Base-by-base conservation (phyloP, 2,113 vertebrate species). In the Acrocephalus kingi region DNA sequence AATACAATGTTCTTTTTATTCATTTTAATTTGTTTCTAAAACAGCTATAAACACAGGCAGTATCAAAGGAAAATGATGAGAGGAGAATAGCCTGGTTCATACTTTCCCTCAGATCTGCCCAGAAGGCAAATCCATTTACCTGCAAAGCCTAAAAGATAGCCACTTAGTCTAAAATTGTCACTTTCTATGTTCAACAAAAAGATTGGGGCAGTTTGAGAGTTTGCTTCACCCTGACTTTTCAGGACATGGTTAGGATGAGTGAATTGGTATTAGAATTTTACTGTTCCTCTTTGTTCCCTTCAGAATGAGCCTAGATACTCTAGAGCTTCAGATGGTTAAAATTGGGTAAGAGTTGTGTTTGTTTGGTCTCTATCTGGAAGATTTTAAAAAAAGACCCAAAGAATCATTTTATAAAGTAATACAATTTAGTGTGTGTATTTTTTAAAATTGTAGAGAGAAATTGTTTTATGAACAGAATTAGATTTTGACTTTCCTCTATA, bases 341-440 rank as follows among this genome's bases (percentile, higher is more conserved):
- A 21, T 0, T 61, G 54, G 15, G 19, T 49, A 81, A 74, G 41
- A 61, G 25, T 8, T 69, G 2, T 69, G 37, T 56, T 83, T 10
- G 31, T 48, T 5, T 12, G 33, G 49, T 27, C 13, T 76, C 28
- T 71, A 2, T 19, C 37, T 84, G 35, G 28, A 77, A 55, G 39
- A 46, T 22, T 58, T 39, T 0, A n/a, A 68, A 75, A n/a, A 3
- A 33, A 3, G 5, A 1, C 4, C 0, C 3, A 28, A 75, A 67
- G 11, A 85, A 78, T 67, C 2, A 41, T 68, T 85, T 66, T 17
- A 49, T 82, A 76, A 82, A 92, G 31, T 63, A 43, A 25, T 55
- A 54, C 24, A 2, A 45, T 48, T 43, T 79, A 72, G 6, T 58
- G 20, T 19, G 45, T 49, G 4, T 41, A 39, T 43, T 56, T 56